Evolutionary conservation across 2,797 vertebrate species (phyloP).

Genomic region (Schizopygopsis malacanthus): DNA sequence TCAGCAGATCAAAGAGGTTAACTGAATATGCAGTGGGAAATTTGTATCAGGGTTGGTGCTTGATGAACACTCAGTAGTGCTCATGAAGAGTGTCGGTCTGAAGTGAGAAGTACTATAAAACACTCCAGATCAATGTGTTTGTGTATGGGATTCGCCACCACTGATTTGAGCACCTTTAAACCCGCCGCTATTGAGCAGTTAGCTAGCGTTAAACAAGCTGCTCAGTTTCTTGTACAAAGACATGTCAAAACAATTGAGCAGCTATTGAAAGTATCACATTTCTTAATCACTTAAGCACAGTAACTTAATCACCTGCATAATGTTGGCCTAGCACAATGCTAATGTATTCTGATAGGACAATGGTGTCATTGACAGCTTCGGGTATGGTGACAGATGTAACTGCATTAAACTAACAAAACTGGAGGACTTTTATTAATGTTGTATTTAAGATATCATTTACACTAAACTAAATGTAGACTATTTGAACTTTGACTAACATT

Average conservation of each 20-base stretch:
- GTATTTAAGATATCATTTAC: not conserved
- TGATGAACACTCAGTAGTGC: slow-evolving; percentile 33
- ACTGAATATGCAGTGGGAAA: slow-evolving; percentile 18
- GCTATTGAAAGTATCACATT: slow-evolving; percentile 47
- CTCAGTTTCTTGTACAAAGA: slow-evolving; percentile 30
- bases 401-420: slow-evolving; percentile 17
- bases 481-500: not conserved
- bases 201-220: slow-evolving; percentile 34
- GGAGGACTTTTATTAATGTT: slow-evolving; percentile 22
- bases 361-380: slow-evolving; percentile 14
- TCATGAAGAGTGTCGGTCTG: slow-evolving; percentile 10
- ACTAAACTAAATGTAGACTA: not conserved
- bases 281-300: slow-evolving; percentile 44
- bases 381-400: slow-evolving; percentile 28
- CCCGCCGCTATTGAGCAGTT: slow-evolving; percentile 29
- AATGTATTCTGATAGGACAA: slow-evolving; percentile 39
- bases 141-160: slow-evolving; percentile 25
- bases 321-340: not conserved
- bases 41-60: slow-evolving; percentile 11
- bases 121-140: slow-evolving; percentile 19
- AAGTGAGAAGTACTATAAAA: slow-evolving; percentile 16
- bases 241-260: slow-evolving; percentile 42
- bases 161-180: slow-evolving; percentile 42
- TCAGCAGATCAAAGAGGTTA: slow-evolving; percentile 37
- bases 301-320: slow-evolving; percentile 52